phyloP scores from a whole-genome alignment of 2,888 invertebrate species.

The Abrostola tripartita region DNA sequence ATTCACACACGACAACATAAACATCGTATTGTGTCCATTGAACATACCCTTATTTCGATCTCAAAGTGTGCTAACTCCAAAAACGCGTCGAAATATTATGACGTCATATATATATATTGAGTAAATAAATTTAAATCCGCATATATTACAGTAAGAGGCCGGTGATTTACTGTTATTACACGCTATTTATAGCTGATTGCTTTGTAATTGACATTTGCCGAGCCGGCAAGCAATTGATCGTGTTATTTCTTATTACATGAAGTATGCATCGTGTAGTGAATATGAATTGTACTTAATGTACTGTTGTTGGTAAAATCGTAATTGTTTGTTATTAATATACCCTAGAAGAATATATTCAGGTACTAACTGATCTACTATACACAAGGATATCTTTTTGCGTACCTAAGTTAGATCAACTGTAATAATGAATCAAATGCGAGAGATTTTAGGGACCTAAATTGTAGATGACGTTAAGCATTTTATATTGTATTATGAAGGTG shows the following conservation, averaged over 20 bases:
- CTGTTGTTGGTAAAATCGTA: slow-evolving; percentile 16
- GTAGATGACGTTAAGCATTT: too few relatives aligned
- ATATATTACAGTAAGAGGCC: slow-evolving; percentile 60
- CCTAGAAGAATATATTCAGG: slow-evolving; percentile 1
- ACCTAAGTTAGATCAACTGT: neutral
- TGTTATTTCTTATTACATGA: slow-evolving; percentile 36
- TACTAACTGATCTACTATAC: neutral
- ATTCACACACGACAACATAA: slow-evolving; percentile 36
- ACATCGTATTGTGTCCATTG: slow-evolving; percentile 14
- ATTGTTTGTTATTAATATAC: slow-evolving; percentile 17
- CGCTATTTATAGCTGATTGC: slow-evolving; percentile 68
- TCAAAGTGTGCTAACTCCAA: slow-evolving; percentile 9
- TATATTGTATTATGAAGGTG: too few relatives aligned
- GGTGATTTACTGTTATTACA: slow-evolving; percentile 69
- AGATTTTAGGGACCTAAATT: too few relatives aligned
- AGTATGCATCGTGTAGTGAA: slow-evolving; percentile 19
- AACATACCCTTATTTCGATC: slow-evolving; percentile 33
- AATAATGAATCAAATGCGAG: too few relatives aligned
- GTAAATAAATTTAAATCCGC: slow-evolving; percentile 39
- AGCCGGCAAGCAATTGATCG: slow-evolving; percentile 57
- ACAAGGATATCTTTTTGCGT: slow-evolving; percentile 1
- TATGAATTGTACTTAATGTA: slow-evolving; percentile 16
- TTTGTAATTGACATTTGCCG: slow-evolving; percentile 71
- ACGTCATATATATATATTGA: slow-evolving; percentile 18
- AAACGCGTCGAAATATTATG: slow-evolving; percentile 13